A percentile compares a stretch with the other conserved stretches of the same genome.
Conservation (phyloP, 2,888 invertebrate genomes). For the Plagodis pulveraria region DNA sequence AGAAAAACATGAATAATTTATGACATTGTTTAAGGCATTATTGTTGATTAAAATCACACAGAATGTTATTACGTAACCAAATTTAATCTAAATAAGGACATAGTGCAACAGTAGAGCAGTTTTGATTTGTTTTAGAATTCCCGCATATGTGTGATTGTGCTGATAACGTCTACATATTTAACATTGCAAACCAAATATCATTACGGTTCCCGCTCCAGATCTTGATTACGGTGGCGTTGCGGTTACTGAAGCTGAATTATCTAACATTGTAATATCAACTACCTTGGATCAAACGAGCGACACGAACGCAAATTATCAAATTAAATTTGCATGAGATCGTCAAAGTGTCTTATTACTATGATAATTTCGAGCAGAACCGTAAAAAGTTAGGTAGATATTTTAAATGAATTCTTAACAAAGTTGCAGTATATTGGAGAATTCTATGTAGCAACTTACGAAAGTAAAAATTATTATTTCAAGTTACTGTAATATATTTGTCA, state of each 20-base stretch:
- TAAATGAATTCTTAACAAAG: too few species aligned
- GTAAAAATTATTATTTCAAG: too few species aligned
- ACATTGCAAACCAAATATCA: conserved; percentile 40
- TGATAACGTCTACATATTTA: conserved; percentile 34
- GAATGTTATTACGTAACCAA: too few species aligned
- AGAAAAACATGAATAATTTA: too few species aligned
- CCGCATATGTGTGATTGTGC: not conserved
- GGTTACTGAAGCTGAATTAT: conserved; percentile 39
- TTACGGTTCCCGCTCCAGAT: conserved; percentile 35
- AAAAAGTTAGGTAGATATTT: conserved; percentile 34
- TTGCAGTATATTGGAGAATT: too few species aligned
- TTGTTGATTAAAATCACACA: too few species aligned
- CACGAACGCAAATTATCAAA: conserved; percentile 36
- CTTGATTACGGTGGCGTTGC: conserved; percentile 43
- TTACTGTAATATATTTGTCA: too few species aligned
- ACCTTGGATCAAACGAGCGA: conserved; percentile 30
- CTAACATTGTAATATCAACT: conserved; percentile 32
- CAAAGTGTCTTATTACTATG: conserved; percentile 46
- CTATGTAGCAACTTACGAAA: too few species aligned
- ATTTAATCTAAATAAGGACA: not conserved
- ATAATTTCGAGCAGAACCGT: conserved; percentile 42
- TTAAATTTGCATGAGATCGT: conserved; percentile 35
- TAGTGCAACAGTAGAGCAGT: not conserved
- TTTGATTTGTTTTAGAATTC: conserved; percentile 6
- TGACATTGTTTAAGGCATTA: too few species aligned